Evolutionary conservation across 2,113 vertebrate species (phyloP), one percentile per base, ranked within the genome.

Genomic region (Willisornis vidua): DNA sequence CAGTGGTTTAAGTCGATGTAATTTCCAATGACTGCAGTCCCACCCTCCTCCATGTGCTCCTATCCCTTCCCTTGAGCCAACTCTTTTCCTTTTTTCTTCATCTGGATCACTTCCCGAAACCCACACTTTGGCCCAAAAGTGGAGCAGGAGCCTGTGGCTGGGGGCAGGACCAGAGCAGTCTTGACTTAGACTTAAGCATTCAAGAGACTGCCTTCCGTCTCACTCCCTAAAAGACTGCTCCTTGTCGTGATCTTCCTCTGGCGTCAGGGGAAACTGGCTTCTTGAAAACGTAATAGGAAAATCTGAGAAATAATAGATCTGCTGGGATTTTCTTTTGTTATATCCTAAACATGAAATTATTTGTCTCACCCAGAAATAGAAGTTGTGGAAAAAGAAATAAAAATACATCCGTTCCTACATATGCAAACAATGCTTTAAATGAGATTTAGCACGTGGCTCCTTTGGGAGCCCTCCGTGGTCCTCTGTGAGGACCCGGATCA

Each of bases 251-350:
- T 63, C 83, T 78, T 94, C 68, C 73, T 89, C 61, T 0, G 7
- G 89, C 10, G 0, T 90, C 80, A 90, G 41, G 39, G 77, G 19
- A 94, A 94, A 75, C 35, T 68, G 57, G 57, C 57, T 89, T 94
- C 86, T 90, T 71, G 73, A 86, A 96, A 84, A 90, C 2, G 1
- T 63, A 94, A 94, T 92, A 73, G 91, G 84, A 96, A 95, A 93
- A 95, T 87, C 48, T 94, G 91, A 95, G 86, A 87, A 96, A 94
- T 54, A 88, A 83, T 66, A 65, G 84, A 95, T 93, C 89, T 92
- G 55, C 48, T 90, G 93, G 59, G 61, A 87, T 94, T 92, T 93
- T 97, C 95, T 94, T 96, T 95, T 96, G 95, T 96, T 95, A 87
- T 61, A 81, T 52, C 68, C 90, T 93, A 81, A 96, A 93, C 77